Base-by-base conservation (phyloP, 2,797 vertebrate species). In the Phrynocephalus forsythii region DNA sequence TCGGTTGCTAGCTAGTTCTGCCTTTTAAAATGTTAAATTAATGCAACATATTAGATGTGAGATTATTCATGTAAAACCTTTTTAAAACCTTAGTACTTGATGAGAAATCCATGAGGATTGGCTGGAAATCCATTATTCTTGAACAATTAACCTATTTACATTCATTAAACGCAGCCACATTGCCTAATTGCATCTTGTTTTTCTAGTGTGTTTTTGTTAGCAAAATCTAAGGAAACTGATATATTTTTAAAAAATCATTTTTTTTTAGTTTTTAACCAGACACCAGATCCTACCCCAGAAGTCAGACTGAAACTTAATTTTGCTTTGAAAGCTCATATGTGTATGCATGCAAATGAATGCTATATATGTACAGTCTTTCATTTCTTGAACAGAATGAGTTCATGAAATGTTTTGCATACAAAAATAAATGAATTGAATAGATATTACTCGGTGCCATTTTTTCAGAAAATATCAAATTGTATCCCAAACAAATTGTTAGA, bases 61-160 rank as follows among this genome's bases (percentile, higher is more conserved):
- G 79, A 72, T 75, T 91, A 89, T 90, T 91, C 26, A 86, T 86
- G 93, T 92, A 5, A 2, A 75, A 71, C 72, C 20, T 91, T 84
- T 93, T 94, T 85, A 94, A 90, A 87, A n/a, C n/a, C n/a, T 84
- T 94, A 67, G 2, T 86, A 28, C 60, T 83, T 91, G 76, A 93
- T 75, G 85, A 90, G 71, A 94, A 95, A 85, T 30, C 90, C 73
- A 82, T 93, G 30, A 86, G 6, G 90, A 89, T 33, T 5, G 1
- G 82, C 18, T 90, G 92, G 89, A 52, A 90, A 88, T 88, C 71
- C 87, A 11, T 87, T 89, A 67, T 89, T 89, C 33, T 88, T 92
- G 91, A 95, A 67, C 6, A 88, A 67, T 85, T 87, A 92, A 48
- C 1, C 4, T 28, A 24, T 72, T 86, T 89, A 22, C 1, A 1